A percentile compares a stretch with the other conserved stretches of the same genome.
Evolutionary conservation across 2,888 invertebrate species (phyloP).

Genomic region (Drepana falcataria): DNA sequence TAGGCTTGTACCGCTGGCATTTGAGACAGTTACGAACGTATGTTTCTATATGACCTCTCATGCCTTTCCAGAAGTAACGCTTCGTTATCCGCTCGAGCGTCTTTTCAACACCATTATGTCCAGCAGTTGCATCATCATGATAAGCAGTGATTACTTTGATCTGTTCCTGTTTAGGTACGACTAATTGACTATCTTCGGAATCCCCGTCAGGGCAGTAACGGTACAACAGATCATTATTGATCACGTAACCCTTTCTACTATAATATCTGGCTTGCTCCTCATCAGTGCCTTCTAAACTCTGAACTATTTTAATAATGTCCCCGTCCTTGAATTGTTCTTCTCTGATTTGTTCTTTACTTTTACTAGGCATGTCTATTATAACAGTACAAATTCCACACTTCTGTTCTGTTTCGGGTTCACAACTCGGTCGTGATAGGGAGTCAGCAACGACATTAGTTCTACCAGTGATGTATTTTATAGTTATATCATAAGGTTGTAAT

Average conservation of each 20-base stretch:
- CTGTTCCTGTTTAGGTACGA: not conserved
- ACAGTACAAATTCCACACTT: too few species aligned
- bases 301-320: too few species aligned
- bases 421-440: not conserved
- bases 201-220: not conserved
- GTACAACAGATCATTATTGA: not conserved
- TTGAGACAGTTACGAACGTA: conserved; percentile 25
- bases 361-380: too few species aligned
- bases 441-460: not conserved
- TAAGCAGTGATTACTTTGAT: not conserved
- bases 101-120: not conserved
- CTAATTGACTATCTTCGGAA: not conserved
- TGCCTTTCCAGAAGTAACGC: conserved; percentile 25
- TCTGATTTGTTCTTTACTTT: too few species aligned
- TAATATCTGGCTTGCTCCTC: too few species aligned
- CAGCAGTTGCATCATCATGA: not conserved
- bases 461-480: too few species aligned
- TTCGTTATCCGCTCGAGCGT: conserved; percentile 1
- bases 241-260: not conserved
- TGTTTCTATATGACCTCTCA: conserved; percentile 20
- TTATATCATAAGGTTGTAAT: too few species aligned
- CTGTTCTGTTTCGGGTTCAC: too few species aligned
- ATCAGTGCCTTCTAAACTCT: too few species aligned
- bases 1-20: conserved; percentile 35
- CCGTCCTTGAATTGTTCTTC: too few species aligned